Base-by-base conservation (phyloP, 1,140 invertebrate genomes). In the Drosophila grimshawi region DNA sequence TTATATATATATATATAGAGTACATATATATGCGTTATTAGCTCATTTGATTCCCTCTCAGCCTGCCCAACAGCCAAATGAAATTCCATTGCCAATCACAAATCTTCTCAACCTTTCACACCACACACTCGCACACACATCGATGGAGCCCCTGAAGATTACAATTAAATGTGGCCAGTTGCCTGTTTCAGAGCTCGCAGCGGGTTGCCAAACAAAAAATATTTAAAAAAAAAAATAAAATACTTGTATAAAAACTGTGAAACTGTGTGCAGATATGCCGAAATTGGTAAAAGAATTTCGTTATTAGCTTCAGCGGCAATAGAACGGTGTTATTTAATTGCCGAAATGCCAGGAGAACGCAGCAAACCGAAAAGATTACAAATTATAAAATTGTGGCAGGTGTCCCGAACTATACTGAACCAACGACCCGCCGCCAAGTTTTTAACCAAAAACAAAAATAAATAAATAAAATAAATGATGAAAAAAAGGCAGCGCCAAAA, bases 131-230 rank as follows among this genome's bases (percentile, higher is more conserved):
- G 19, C 19, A 19, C 19, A 19, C 19, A 74, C 62, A 55, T 35
- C 41, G 29, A 39, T 29, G 57, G 81, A 86, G 65, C 82, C 78
- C 82, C 82, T 60, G 81, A 85, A 86, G 72, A 85, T 78, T 78
- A 86, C 82, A 86, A 85, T 85, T 86, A 85, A 86, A 78, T 78
- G 61, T 57, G 67, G 76, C 65, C 71, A 53, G 35, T 80, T 35
- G 56, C 29, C 41, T 11, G 56, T 59, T 59, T 43, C 39, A 60
- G 51, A 68, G 43, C 43, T 60, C 81, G 3, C 81, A 86, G 82
- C 81, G 63, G 81, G 81, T 60, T 66, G 75, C 82, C 46, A 43
- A 76, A 19, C 19, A 19, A 19, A 19, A 19, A 19, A 19, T 19
- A 64, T 63, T 33, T 70, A 43, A 68, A 32, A 41, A 62, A 53